Evolutionary conservation across 2,113 vertebrate species (phyloP).

Genomic region (Dolichotis patagonum): DNA sequence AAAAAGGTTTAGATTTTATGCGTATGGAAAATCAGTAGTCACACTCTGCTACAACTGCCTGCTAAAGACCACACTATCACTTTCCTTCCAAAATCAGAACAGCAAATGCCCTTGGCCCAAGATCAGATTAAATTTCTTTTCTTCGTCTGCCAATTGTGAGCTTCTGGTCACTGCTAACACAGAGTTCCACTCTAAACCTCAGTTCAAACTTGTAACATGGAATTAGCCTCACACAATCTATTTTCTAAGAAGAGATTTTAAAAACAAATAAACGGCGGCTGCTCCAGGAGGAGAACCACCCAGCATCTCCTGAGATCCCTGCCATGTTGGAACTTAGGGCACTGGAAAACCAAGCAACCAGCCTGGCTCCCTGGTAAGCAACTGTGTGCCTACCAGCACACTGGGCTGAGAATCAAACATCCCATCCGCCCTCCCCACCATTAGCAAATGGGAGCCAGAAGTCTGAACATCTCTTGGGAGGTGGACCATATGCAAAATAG

Average conservation of each 20-base stretch:
- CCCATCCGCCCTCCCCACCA: too few relatives aligned
- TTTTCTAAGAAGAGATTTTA: background rate
- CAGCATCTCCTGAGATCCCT: too few relatives aligned
- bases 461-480: too few relatives aligned
- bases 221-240: background rate
- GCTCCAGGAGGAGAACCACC: too few relatives aligned
- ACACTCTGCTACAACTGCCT: too few relatives aligned
- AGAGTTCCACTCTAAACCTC: background rate
- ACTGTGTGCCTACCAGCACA: too few relatives aligned
- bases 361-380: too few relatives aligned
- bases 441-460: too few relatives aligned
- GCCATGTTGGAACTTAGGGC: too few relatives aligned
- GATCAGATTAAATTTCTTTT: background rate
- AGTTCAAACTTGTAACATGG: background rate
- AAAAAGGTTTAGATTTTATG: background rate
- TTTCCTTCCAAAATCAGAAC: background rate
- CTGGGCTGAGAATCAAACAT: too few relatives aligned
- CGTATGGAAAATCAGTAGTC: background rate
- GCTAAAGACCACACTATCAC: rapidly evolving
- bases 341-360: too few relatives aligned
- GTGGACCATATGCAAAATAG: too few relatives aligned
- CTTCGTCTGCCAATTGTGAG: background rate
- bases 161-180: background rate
- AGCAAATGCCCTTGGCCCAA: background rate
- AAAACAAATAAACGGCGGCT: background rate